Base-by-base conservation (phyloP, 2,113 vertebrate species). In the Daboia siamensis region DNA sequence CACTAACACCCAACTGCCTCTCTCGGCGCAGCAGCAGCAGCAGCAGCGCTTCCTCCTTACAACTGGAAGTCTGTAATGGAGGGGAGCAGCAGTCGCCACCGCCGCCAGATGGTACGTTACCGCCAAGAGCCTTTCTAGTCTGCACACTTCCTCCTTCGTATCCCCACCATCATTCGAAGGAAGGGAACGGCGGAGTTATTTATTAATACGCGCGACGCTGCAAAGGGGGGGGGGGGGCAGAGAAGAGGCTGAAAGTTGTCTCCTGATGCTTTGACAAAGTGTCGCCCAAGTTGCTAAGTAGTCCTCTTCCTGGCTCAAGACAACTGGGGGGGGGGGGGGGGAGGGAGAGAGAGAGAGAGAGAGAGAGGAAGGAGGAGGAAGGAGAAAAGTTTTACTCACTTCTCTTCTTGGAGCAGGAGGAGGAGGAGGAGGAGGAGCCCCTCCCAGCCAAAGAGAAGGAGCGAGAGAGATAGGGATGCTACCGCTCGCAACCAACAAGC, bases 401-500 rank as follows among this genome's bases (percentile, higher is more conserved):
- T 93, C 26, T 89, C 90, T 92, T 59, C 69, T 92, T 5, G 6
- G 48, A 21, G 39, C n/a, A 46, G 80, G 21, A 12, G 54, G 21
- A 59, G 23, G 44, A 8, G 54, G 4, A 57, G 56, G 87, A 57
- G 56, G 87, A 74, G 2, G 3, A 84, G 91, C 94, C 94, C 93
- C 74, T 92, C 91, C 93, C 90, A 51, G 92, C 91, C 92, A 90
- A 90, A 6, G 44, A 92, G 61, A 86, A 92, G 90, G 90, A 74
- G 91, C 55, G 90, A 54, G 90, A 59, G 74, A 92, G 94, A 69
- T 69, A 94, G 94, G 91, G 95, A 96, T 95, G 95, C 95, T 95
- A 39, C 90, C 24, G 55, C 90, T 90, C 90, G 95, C 94, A 95
- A 94, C 93, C 96, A 96, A 94, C 90, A 94, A 86, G 85, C 85